Conservation (phyloP, 1,140 invertebrate genomes). For the Caenorhabditis inopinata region DNA sequence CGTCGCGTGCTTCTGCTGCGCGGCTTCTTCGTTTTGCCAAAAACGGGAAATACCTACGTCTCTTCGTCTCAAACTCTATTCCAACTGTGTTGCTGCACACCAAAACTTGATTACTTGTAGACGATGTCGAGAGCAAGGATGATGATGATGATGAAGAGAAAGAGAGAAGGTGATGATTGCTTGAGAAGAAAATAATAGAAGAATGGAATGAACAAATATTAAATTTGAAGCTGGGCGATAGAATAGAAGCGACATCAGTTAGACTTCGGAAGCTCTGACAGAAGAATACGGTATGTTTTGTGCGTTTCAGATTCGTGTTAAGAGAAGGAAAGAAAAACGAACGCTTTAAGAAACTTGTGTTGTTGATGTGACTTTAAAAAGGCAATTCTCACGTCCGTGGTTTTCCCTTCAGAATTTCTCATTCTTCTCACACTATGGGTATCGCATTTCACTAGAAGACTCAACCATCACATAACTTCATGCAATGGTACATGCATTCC, state of each 20-base stretch:
- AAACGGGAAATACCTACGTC: not conserved
- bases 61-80: constrained; percentile 19
- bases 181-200: not conserved
- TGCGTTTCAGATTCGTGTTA: too few species aligned
- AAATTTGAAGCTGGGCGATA: not conserved
- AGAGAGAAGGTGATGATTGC: constrained; percentile 20
- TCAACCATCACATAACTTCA: constrained; percentile 2
- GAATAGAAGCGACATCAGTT: not conserved
- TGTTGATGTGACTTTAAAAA: not conserved
- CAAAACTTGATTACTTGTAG: constrained; percentile 29
- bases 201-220: not conserved
- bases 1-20: not conserved
- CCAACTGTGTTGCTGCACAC: constrained; percentile 3
- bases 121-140: constrained; percentile 8
- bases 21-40: constrained; percentile 16
- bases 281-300: too few species aligned
- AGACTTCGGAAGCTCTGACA: too few species aligned
- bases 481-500: not conserved
- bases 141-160: constrained; percentile 23
- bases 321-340: not conserved
- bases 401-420: not conserved
- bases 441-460: constrained; percentile 10
- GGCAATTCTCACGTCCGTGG: constrained; percentile 5
- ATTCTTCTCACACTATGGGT: constrained; percentile 17
- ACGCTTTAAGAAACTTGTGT: not conserved